A percentile compares a stretch with the other conserved stretches of the same genome.
Evolutionary conservation across 2,113 vertebrate genomes (phyloP).

Genomic region (Phoenicopterus ruber): DNA sequence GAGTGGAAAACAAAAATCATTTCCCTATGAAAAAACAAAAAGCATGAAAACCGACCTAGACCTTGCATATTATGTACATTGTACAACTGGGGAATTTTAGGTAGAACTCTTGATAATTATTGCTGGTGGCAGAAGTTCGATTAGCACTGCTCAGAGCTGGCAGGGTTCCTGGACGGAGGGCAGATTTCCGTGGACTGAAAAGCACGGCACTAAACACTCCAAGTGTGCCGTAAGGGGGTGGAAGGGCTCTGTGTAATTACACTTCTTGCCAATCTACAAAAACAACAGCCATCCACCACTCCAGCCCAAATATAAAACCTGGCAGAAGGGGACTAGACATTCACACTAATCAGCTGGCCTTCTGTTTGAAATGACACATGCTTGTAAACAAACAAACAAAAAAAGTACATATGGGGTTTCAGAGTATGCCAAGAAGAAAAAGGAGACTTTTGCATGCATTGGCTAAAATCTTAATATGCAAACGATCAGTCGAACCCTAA

Average conservation of each 20-base stretch:
- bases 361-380: slow-evolving; percentile 14
- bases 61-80: fast-evolving
- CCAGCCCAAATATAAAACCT: slow-evolving; percentile 16
- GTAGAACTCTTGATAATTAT: not conserved
- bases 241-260: not conserved
- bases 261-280: not conserved
- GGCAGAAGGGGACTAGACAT: slow-evolving; percentile 9
- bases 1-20: not conserved
- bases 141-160: not conserved
- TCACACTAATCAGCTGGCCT: not conserved
- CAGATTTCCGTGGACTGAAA: not conserved
- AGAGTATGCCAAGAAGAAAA: not conserved
- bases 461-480: not conserved
- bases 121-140: not conserved
- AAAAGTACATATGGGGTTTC: not conserved
- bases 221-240: not conserved
- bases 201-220: not conserved
- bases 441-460: not conserved
- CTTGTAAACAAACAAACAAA: slow-evolving; percentile 31
- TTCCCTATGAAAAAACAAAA: not conserved
- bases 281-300: not conserved
- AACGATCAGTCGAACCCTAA: not conserved
- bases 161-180: not conserved
- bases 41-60: not conserved
- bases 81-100: not conserved